These are phyloP conservation scores for Coreius guichenoti DNA, from an alignment of 2,797 vertebrate genomes.

Conservation along the genomic window DNA sequence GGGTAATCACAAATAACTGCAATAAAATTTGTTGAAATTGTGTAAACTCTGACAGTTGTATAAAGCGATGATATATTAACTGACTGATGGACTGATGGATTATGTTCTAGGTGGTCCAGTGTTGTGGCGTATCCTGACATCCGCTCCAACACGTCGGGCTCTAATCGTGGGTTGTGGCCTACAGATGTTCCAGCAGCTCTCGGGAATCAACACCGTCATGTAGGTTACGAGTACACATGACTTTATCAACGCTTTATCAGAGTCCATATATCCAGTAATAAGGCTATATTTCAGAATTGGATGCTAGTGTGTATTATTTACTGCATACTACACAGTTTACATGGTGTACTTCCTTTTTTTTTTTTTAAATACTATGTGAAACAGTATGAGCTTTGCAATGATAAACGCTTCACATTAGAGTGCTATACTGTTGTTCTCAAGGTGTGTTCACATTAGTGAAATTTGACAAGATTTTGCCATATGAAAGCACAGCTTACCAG, in stretches of 20 bases:
- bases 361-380: too few relatives aligned
- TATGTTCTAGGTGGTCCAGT: conserved; percentile 79
- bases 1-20: background rate
- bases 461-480: background rate
- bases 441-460: background rate
- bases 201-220: conserved; percentile 99
- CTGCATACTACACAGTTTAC: background rate
- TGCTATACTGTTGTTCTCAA: background rate
- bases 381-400: too few relatives aligned
- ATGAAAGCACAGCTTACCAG: too few relatives aligned
- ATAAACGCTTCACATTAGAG: too few relatives aligned
- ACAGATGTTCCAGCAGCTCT: conserved; percentile 98
- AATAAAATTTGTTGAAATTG: background rate
- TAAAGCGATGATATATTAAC: background rate
- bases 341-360: background rate
- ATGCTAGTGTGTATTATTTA: background rate
- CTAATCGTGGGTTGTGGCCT: conserved; percentile 92
- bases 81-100: background rate
- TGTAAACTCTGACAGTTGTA: background rate
- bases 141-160: conserved; percentile 87
- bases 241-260: background rate
- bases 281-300: background rate
- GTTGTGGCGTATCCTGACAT: conserved; percentile 87
- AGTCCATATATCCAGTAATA: background rate
- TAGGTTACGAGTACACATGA: conserved; percentile 69